Evolutionary conservation across 2,113 vertebrate genomes (phyloP).

Genomic region (Regulus satrapa): DNA sequence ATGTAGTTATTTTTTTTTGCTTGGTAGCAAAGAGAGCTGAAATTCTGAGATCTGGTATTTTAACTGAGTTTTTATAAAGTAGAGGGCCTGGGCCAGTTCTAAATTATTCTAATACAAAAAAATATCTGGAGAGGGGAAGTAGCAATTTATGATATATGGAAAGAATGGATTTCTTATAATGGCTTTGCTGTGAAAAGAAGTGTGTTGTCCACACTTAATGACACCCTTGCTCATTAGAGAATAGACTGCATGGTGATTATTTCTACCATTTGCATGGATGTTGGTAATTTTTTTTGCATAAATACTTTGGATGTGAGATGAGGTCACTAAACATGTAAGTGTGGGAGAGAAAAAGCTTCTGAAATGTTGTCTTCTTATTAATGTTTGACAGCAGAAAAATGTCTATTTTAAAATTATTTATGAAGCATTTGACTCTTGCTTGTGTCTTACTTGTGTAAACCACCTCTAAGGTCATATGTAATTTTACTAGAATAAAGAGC

Average conservation of each 20-base stretch:
- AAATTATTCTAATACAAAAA: not conserved
- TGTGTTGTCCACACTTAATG: not conserved
- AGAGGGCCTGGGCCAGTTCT: not conserved
- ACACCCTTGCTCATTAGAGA: not conserved
- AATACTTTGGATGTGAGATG: not conserved
- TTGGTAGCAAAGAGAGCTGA: not conserved
- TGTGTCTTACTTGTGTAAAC: not conserved
- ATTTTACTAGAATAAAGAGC: not conserved
- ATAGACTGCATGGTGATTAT: not conserved
- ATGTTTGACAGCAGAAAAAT: not conserved
- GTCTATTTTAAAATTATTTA: not conserved
- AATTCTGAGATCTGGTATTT: not conserved
- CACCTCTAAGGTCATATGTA: not conserved
- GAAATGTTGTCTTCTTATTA: not conserved
- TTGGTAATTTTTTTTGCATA: not conserved
- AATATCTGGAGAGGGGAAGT: not conserved
- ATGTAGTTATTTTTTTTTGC: not conserved
- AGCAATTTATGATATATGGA: not conserved
- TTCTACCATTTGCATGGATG: not conserved
- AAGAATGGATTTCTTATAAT: not conserved
- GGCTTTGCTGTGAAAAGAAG: not conserved
- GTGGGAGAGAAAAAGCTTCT: not conserved
- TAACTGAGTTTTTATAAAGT: not conserved
- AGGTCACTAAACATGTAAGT: not conserved
- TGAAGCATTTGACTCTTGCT: not conserved